Conservation (phyloP, 1,140 invertebrate species). For the Cryptotermes secundus region DNA sequence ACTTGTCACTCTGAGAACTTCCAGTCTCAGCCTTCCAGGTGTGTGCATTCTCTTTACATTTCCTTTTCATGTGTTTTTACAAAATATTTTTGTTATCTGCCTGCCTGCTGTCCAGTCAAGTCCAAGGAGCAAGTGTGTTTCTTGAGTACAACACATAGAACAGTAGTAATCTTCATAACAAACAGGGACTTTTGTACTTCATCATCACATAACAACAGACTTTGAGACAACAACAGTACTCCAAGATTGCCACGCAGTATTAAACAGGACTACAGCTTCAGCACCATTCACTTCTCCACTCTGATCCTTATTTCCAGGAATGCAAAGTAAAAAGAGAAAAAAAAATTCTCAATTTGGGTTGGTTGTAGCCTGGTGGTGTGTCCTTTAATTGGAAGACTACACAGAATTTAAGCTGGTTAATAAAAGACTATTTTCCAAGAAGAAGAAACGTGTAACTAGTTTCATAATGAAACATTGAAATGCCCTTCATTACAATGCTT, state of each 20-base stretch:
- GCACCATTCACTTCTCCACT: not conserved
- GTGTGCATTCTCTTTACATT: slow-evolving; percentile 24
- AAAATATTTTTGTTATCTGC: slow-evolving; percentile 31
- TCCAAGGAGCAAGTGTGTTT: slow-evolving; percentile 7
- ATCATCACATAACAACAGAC: slow-evolving; percentile 37
- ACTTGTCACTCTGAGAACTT: not conserved
- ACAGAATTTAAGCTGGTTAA: not conserved
- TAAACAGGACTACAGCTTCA: not conserved
- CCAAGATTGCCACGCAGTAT: slow-evolving; percentile 1
- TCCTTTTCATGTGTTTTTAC: slow-evolving; percentile 24
- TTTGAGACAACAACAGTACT: slow-evolving; percentile 24
- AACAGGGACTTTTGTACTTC: slow-evolving; percentile 32
- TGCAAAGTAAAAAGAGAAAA: not conserved
- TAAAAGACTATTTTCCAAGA: not conserved
- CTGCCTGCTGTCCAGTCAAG: slow-evolving; percentile 21
- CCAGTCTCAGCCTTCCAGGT: slow-evolving; percentile 22
- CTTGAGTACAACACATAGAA: slow-evolving; percentile 31
- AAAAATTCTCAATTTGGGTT: not conserved
- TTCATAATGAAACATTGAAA: no score
- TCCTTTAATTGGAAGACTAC: not conserved
- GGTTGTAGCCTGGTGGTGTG: not conserved
- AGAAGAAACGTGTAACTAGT: no score
- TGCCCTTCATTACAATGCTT: no score
- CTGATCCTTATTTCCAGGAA: not conserved
- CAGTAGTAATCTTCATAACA: slow-evolving; percentile 22